Evolutionary conservation across 1,140 invertebrate species (phyloP), one percentile per base, ranked within the genome.

Genomic region (Batillaria attramentaria): DNA sequence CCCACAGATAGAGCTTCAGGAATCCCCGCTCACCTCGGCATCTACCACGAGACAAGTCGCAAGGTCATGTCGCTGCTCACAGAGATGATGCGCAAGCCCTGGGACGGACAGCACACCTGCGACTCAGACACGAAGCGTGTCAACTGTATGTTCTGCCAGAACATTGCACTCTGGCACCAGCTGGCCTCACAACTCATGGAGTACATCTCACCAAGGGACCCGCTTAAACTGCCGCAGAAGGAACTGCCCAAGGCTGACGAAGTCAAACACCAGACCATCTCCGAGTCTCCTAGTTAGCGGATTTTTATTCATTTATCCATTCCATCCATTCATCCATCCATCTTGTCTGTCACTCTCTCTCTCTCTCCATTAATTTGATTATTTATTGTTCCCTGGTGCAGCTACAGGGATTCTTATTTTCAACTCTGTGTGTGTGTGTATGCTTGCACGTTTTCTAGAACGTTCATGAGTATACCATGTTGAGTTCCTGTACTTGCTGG

Each of bases 131-230:
- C 83, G 33, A 85, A 88, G 62, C 78, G 89, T 46, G 91, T 92
- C 13, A 96, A 97, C 86, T 99, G 98, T 90, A 93, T 94, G 39
- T 96, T 96, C 87, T 99, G 98, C 91, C 97, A 98, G 89, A 95
- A 97, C 60, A 94, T 95, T 66, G 95, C 97, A 13, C 95, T 98
- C 88, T 98, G 97, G 95, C 97, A 98, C 91, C 97, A 99, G 90
- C 90, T 98, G 20, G 94, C 95, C 54, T 93, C 95, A 39, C 93
- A 95, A 83, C 91, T 97, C 24, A 93, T 97, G 66, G 93, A 94
- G 83, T 95, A 95, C 77, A 87, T 90, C 39, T 86, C 94, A 62
- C 95, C 95, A 0, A 92, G 85, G 37, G 87, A 90, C 77, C 86
- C 85, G 6, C 81, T 88, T 13, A 88, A 88, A 77, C 84, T 91